phyloP scores from a whole-genome alignment of 2,888 invertebrate genomes.

The Schizotus pectinicornis region DNA sequence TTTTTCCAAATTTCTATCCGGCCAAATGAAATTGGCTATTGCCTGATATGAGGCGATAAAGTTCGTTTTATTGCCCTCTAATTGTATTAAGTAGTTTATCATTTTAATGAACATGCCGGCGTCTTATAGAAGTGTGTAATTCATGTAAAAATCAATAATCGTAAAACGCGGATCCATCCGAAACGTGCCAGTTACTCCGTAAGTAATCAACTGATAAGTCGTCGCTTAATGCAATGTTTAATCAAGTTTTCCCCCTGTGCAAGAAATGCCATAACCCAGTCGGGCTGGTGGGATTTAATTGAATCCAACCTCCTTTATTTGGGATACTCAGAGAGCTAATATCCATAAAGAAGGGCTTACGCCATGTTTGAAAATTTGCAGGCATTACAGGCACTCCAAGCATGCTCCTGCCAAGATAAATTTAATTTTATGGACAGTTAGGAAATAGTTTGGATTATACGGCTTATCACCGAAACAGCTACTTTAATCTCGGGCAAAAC shows the following conservation, averaged over 20 bases:
- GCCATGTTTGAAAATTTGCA: constrained; percentile 24
- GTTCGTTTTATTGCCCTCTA: constrained; percentile 4
- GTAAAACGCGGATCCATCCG: constrained; percentile 23
- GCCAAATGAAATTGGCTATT: too few relatives aligned
- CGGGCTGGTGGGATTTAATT: constrained; percentile 44
- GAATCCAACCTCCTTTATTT: constrained; percentile 42
- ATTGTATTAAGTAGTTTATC: constrained; percentile 14
- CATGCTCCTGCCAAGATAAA: constrained; percentile 1
- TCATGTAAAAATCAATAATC: constrained; percentile 25
- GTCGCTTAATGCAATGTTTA: constrained; percentile 47
- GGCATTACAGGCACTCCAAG: constrained; percentile 9
- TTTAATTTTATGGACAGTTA: not conserved
- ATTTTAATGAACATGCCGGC: constrained; percentile 20
- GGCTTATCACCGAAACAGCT: too few relatives aligned
- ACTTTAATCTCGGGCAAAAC: too few relatives aligned
- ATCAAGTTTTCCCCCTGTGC: constrained; percentile 39
- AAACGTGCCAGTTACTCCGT: constrained; percentile 29
- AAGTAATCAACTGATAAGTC: constrained; percentile 48
- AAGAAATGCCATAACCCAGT: constrained; percentile 28
- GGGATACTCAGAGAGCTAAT: constrained; percentile 45
- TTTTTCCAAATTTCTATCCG: too few relatives aligned
- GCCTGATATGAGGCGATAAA: not conserved
- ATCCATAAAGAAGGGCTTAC: constrained; percentile 43
- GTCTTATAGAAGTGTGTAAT: constrained; percentile 13
- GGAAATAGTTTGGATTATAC: too few relatives aligned